phyloP scores from a whole-genome alignment of 2,888 invertebrate species.

The Catonia carolina region DNA sequence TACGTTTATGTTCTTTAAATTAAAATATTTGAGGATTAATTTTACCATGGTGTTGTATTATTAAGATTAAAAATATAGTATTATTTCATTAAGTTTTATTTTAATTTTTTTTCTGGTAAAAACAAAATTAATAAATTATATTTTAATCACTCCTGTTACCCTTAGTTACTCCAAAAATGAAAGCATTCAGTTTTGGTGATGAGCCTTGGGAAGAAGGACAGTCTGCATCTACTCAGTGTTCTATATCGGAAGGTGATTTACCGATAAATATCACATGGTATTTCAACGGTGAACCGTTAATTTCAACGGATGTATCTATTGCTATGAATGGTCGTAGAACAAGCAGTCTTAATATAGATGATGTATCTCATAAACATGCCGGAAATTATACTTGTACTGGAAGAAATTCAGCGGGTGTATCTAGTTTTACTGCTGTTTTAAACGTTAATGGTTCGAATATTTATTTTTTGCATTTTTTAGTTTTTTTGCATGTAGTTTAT shows the following conservation, averaged over 20 bases:
- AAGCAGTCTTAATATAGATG: slow-evolving; percentile 32
- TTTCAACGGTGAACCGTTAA: slow-evolving; percentile 49
- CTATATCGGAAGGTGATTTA: slow-evolving; percentile 42
- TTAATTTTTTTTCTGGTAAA: no score
- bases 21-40: no score
- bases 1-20: no score
- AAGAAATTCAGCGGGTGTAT: slow-evolving; percentile 58
- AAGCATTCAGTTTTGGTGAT: slow-evolving; percentile 36
- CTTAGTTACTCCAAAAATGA: slow-evolving; percentile 38
- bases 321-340: slow-evolving; percentile 32
- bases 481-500: no score
- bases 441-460: slow-evolving; percentile 60
- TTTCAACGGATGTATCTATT: slow-evolving; percentile 22
- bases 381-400: slow-evolving; percentile 69
- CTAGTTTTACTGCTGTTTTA: slow-evolving; percentile 57
- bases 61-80: no score
- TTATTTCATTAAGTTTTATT: no score
- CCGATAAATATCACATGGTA: slow-evolving; percentile 40
- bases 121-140: no score
- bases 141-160: no score
- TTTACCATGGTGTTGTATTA: no score
- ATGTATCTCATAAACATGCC: slow-evolving; percentile 19
- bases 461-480: no score
- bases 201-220: slow-evolving; percentile 42
- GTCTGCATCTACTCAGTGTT: slow-evolving; percentile 43